A percentile compares a stretch with the other conserved stretches of the same genome.
phyloP scores from a whole-genome alignment of 1,140 invertebrate genomes.

The Apis dorsata region DNA sequence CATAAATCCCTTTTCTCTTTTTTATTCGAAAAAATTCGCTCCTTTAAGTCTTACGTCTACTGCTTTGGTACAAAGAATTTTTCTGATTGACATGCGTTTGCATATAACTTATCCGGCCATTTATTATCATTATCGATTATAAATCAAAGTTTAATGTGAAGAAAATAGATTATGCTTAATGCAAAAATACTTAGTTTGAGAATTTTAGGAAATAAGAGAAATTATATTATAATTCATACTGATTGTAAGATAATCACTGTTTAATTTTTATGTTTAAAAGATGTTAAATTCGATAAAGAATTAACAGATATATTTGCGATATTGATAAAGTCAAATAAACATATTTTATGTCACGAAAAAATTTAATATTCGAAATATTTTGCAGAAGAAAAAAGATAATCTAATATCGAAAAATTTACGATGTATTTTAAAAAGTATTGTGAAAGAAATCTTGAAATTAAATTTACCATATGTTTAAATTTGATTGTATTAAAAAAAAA shows the following conservation, averaged over 20 bases:
- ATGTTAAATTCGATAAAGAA: no score
- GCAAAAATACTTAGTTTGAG: neutral
- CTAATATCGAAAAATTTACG: neutral
- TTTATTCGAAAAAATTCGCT: neutral
- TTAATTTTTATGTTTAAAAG: neutral
- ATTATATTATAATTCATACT: neutral
- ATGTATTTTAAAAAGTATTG: neutral
- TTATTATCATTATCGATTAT: neutral
- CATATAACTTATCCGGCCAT: no score
- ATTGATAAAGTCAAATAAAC: conserved; percentile 3
- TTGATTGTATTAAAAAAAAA: neutral
- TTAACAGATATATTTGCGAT: neutral
- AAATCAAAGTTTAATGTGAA: neutral
- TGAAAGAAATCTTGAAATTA: neutral
- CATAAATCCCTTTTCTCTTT: neutral
- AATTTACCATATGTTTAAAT: neutral
- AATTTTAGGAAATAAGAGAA: neutral
- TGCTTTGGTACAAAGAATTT: neutral
- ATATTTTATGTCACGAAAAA: neutral
- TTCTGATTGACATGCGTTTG: neutral
- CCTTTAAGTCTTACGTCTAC: neutral
- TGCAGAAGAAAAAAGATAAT: neutral
- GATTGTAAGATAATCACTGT: conserved; percentile 15
- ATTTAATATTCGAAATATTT: neutral
- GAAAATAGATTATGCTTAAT: neutral